Evolutionary conservation across 2,888 invertebrate species (phyloP), one percentile per base, ranked within the genome.

Genomic region (Sphecodes monilicornis): DNA sequence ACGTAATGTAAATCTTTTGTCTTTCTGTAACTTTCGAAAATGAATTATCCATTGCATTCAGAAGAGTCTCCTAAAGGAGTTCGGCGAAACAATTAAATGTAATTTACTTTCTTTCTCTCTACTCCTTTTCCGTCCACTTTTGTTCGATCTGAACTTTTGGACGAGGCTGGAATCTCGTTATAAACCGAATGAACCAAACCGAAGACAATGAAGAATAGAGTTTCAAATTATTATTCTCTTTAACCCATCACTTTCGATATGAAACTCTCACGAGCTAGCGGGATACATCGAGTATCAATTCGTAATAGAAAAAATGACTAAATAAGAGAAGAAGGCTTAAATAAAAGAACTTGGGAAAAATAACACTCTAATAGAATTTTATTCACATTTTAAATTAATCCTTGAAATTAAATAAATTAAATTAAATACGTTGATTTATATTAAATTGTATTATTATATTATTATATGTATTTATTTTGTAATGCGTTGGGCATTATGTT

Each of bases 61-160:
- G 39, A 39, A 13, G 68, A 68, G 36, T 22, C 39, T n/a, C 22
- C 39, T 11, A 39, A 39, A 68, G 39, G n/a, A 36, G 39, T 39
- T 68, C 36, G 39, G n/a, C 13, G 22, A 68, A 68, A 68, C 68
- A 68, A 68, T 68, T 68, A 39, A 68, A 68, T n/a, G 68, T 11
- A 68, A 68, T 68, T 68, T 68, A 68, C n/a, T 22, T 36, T 66
- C 64, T 22, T 66, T 18, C 66, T 66, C 68, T n/a, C n/a, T 1
- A 11, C 13, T n/a, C 64, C 4, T 22, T 39, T 39, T 68, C 36
- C 39, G 8, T 39, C 11, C 11, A 1, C 68, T 68, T 39, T 39
- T 68, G 36, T 68, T 39, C 13, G 13, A 36, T n/a, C 11, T 68
- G n/a, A 68, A 68, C 68, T 68, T 68, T 36, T n/a, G 13, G 39